phyloP scores from a whole-genome alignment of 30 jellyfish, hydroid and myxozoan genomes.

The Catostylus mosaicus region DNA sequence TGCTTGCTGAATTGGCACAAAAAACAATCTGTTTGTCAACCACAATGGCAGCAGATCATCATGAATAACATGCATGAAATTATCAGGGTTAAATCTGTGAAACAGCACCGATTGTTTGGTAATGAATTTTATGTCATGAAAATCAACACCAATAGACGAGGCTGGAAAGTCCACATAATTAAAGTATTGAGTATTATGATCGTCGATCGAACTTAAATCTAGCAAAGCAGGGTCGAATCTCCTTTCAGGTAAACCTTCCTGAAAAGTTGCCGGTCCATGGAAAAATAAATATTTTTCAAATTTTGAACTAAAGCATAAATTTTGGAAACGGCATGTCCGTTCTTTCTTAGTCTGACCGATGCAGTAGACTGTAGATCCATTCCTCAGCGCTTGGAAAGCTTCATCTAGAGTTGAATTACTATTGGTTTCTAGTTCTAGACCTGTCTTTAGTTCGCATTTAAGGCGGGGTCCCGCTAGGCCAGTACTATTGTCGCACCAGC shows the following conservation, averaged over 20 bases:
- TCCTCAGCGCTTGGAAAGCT: background rate
- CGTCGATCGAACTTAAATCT: conserved; percentile 82
- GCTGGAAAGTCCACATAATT: conserved; percentile 75
- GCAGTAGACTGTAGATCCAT: conserved; percentile 78
- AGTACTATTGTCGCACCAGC: background rate
- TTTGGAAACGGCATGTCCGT: conserved; percentile 78
- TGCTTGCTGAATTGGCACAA: background rate
- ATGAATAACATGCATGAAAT: conserved; percentile 94
- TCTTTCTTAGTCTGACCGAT: conserved; percentile 45
- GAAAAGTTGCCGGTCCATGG: conserved; percentile 72
- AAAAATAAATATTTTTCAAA: conserved; percentile 48
- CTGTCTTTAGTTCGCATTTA: background rate
- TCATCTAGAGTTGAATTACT: background rate
- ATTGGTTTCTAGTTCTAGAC: background rate
- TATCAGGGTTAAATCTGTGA: conserved; percentile 93
- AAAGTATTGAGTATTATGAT: conserved; percentile 87
- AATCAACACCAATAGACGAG: conserved; percentile 8
- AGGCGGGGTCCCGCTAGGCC: background rate
- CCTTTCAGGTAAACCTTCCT: conserved; percentile 48
- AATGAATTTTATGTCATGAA: background rate
- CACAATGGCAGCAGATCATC: conserved; percentile 87
- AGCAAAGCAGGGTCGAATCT: conserved; percentile 76
- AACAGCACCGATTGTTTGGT: conserved; percentile 43
- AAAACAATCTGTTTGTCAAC: conserved; percentile 44
- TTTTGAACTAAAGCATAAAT: conserved; percentile 67